phyloP scores from a whole-genome alignment of 2,797 vertebrate species.

The Brachyrhaphis roseni region DNA sequence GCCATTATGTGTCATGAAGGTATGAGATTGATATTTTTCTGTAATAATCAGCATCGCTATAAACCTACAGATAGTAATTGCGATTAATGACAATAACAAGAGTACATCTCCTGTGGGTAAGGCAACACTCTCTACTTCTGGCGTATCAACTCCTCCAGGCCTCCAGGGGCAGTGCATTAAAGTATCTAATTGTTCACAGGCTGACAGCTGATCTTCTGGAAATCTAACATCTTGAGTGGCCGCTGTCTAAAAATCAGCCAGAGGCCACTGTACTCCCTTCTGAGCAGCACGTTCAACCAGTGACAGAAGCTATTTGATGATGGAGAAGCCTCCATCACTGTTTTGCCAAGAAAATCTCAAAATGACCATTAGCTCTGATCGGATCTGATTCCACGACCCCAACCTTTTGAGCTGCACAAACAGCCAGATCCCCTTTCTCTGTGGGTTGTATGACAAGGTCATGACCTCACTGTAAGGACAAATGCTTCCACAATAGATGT shows the following conservation, averaged over 20 bases:
- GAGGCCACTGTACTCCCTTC: slow-evolving; percentile 6
- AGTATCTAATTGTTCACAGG: slow-evolving; percentile 54
- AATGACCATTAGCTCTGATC: slow-evolving; percentile 41
- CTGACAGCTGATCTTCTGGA: slow-evolving; percentile 46
- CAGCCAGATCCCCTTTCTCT: slow-evolving; percentile 22
- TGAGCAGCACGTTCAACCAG: slow-evolving; percentile 27
- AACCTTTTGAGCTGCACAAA: slow-evolving; percentile 17
- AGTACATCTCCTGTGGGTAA: slow-evolving; percentile 32
- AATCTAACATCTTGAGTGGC: slow-evolving; percentile 42
- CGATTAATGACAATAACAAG: slow-evolving; percentile 21
- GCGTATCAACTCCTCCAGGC: slow-evolving; percentile 23
- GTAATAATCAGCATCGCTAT: neutral
- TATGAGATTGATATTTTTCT: neutral
- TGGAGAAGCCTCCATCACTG: slow-evolving; percentile 20
- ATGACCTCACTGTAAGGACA: slow-evolving; percentile 36
- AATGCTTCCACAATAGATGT: slow-evolving; percentile 4
- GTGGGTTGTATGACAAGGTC: neutral
- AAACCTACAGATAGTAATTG: neutral
- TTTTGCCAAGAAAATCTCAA: slow-evolving; percentile 51
- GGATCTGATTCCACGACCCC: slow-evolving; percentile 55
- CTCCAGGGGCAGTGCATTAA: slow-evolving; percentile 52
- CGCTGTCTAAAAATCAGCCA: slow-evolving; percentile 31
- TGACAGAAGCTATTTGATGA: slow-evolving; percentile 54
- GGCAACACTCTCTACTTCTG: slow-evolving; percentile 24
- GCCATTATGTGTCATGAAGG: neutral